These are phyloP conservation scores for Aphelinus certus DNA, from an alignment of 1,140 invertebrate genomes.

Conservation along the genomic window DNA sequence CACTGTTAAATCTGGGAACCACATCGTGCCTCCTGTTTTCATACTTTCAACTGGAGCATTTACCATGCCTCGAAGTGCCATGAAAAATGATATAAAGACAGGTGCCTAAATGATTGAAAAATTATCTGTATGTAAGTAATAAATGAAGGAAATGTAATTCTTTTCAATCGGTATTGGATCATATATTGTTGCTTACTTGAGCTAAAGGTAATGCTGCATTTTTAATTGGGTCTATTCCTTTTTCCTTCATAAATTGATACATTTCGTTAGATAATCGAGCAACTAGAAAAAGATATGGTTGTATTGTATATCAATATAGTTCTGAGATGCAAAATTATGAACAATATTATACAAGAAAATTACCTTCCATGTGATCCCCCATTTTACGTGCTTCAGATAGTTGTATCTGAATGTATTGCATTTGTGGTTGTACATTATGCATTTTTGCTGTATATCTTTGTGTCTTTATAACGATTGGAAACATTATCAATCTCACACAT, in stretches of 20 bases:
- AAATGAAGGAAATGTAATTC: constrained; percentile 29
- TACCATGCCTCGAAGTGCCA: constrained; percentile 85
- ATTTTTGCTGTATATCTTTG: constrained; percentile 83
- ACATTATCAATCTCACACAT: constrained; percentile 76
- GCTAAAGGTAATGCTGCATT: constrained; percentile 81
- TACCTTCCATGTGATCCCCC: constrained; percentile 83
- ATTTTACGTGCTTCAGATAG: constrained; percentile 83
- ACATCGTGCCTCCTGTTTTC: constrained; percentile 86
- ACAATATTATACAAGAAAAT: neutral
- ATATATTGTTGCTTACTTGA: constrained; percentile 69
- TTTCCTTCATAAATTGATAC: constrained; percentile 82
- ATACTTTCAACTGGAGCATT: constrained; percentile 89
- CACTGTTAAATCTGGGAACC: constrained; percentile 93
- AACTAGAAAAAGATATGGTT: constrained; percentile 60
- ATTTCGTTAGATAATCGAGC: constrained; percentile 78
- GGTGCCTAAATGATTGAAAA: constrained; percentile 71
- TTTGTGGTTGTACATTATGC: constrained; percentile 82
- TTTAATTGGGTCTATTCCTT: constrained; percentile 83
- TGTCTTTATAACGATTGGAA: constrained; percentile 83
- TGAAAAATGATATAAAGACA: constrained; percentile 91
- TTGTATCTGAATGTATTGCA: constrained; percentile 81
- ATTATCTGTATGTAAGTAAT: constrained; percentile 19
- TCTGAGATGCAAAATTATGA: too few species aligned
- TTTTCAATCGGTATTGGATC: neutral
- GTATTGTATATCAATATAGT: too few species aligned